These are phyloP conservation scores for Protobothrops flavoviridis DNA, from an alignment of 2,113 vertebrate genomes.

Conservation along the genomic window DNA sequence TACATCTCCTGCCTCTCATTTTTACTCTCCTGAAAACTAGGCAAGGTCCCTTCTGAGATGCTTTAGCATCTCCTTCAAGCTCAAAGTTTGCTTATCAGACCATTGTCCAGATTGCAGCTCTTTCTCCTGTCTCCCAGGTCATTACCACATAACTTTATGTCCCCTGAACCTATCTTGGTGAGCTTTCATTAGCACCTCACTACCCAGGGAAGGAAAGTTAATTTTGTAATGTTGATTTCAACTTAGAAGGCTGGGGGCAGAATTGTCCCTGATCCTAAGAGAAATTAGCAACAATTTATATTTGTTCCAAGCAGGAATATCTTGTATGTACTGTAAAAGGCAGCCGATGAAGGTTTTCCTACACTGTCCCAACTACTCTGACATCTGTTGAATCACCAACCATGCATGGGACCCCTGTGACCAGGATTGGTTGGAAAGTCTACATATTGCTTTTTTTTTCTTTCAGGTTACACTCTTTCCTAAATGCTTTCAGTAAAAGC, in stretches of 20 bases:
- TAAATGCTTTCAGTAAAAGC: background rate
- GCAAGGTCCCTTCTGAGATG: background rate
- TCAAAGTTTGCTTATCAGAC: background rate
- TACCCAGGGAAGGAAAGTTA: background rate
- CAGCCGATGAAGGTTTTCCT: background rate
- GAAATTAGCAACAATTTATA: background rate
- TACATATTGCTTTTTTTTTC: background rate
- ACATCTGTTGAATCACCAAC: background rate
- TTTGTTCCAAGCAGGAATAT: background rate
- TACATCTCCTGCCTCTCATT: background rate
- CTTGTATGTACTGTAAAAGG: background rate
- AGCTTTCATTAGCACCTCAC: background rate
- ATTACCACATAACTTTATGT: background rate
- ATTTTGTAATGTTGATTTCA: background rate
- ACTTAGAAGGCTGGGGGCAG: background rate
- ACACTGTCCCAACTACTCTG: background rate
- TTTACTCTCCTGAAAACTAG: background rate
- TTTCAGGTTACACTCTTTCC: background rate
- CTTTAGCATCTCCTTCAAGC: background rate
- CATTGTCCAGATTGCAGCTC: too few relatives aligned
- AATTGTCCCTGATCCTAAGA: background rate
- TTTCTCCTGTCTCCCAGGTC: background rate
- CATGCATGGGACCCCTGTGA: background rate
- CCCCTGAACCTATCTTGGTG: background rate
- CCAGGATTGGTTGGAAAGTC: background rate